Evolutionary conservation across 2,797 vertebrate species (phyloP).

Genomic region (Erpetoichthys calabaricus): DNA sequence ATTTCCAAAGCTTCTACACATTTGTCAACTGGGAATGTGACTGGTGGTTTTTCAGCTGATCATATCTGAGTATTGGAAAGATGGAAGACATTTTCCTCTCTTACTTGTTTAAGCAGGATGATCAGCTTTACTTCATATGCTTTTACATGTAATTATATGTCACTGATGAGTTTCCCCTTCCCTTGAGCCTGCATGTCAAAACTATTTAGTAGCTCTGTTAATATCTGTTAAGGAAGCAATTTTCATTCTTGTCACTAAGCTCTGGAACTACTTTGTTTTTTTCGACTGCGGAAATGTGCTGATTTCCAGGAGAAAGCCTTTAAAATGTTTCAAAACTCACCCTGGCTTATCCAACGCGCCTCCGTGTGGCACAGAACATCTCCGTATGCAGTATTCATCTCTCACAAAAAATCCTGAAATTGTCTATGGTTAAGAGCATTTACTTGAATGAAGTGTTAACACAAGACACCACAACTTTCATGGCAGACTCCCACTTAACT

Average conservation of each 20-base stretch:
- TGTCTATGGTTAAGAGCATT: no score
- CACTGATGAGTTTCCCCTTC: slow-evolving; percentile 23
- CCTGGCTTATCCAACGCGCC: slow-evolving; percentile 16
- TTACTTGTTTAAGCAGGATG: slow-evolving; percentile 18
- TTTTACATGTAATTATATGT: slow-evolving; percentile 26
- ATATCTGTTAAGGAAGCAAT: slow-evolving; percentile 23
- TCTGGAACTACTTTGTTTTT: slow-evolving; percentile 24
- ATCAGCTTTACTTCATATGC: slow-evolving; percentile 23
- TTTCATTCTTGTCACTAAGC: slow-evolving; percentile 30
- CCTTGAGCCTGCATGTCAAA: slow-evolving; percentile 27
- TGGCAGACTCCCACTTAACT: slow-evolving; percentile 23
- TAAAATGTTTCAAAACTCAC: slow-evolving; percentile 23
- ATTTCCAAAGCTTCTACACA: slow-evolving; percentile 20
- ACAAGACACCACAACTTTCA: slow-evolving; percentile 26
- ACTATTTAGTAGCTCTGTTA: slow-evolving; percentile 22
- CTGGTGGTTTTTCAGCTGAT: slow-evolving; percentile 5
- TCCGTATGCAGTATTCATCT: slow-evolving; percentile 16
- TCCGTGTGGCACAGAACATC: slow-evolving; percentile 25
- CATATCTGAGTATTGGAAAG: slow-evolving; percentile 13
- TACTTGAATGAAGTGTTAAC: no score
- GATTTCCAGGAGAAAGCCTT: slow-evolving; percentile 23
- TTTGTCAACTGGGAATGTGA: slow-evolving; percentile 18
- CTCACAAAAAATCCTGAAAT: slow-evolving; percentile 21
- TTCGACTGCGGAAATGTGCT: no score
- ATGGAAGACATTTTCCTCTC: slow-evolving; percentile 18